Conservation (phyloP, 1,140 invertebrate genomes). For the Lepidurus couesii region DNA sequence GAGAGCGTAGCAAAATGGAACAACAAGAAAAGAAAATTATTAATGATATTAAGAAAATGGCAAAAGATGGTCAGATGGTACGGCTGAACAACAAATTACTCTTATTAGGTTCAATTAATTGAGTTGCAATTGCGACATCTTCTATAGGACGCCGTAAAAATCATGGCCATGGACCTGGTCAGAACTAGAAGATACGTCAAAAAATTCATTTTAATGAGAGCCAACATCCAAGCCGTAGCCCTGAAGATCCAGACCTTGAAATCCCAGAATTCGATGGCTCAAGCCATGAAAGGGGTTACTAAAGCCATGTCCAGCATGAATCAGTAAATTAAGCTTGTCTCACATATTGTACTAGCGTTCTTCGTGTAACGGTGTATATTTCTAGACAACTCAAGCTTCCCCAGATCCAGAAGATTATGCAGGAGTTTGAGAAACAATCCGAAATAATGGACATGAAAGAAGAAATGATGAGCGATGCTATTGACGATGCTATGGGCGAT, state of each 20-base stretch:
- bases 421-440: slow-evolving; percentile 99
- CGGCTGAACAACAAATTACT: slow-evolving; percentile 28
- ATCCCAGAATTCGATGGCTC: slow-evolving; percentile 98
- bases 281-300: slow-evolving; percentile 99
- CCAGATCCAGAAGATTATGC: slow-evolving; percentile 97
- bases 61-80: slow-evolving; percentile 98
- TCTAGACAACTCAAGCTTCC: slow-evolving; percentile 88
- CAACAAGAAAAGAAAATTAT: slow-evolving; percentile 99
- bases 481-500: slow-evolving; percentile 98
- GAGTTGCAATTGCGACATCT: slow-evolving; percentile 22
- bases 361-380: slow-evolving; percentile 31
- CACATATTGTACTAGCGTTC: neutral
- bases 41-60: slow-evolving; percentile 96
- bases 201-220: slow-evolving; percentile 99
- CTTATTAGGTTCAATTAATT: neutral
- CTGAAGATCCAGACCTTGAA: slow-evolving; percentile 97
- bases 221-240: slow-evolving; percentile 98
- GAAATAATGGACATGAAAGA: slow-evolving; percentile 99
- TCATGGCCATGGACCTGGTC: slow-evolving; percentile 99
- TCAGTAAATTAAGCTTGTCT: slow-evolving; percentile 49
- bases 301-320: slow-evolving; percentile 99
- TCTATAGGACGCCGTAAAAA: slow-evolving; percentile 93
- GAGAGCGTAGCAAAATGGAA: slow-evolving; percentile 93
- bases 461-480: slow-evolving; percentile 99
- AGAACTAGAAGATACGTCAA: slow-evolving; percentile 90